phyloP scores from a whole-genome alignment of 2,113 vertebrate species.

The Ramphastos sulfuratus region DNA sequence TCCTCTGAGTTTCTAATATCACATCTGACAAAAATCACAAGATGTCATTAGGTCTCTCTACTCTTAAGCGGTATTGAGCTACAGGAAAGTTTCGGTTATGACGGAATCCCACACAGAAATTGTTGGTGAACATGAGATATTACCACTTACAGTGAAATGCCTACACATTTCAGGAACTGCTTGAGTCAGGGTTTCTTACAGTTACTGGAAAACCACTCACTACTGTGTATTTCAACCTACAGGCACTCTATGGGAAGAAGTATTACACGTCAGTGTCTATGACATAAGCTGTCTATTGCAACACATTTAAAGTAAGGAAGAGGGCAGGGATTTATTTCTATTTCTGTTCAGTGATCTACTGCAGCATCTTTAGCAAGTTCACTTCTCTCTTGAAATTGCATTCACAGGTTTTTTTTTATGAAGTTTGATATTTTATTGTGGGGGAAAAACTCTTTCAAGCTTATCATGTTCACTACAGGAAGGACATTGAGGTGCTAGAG shows the following conservation, averaged over 20 bases:
- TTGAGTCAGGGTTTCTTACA: neutral
- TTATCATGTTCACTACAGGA: neutral
- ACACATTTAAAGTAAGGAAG: neutral
- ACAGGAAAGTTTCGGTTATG: neutral
- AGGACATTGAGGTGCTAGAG: no score
- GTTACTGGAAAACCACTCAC: neutral
- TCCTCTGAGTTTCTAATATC: neutral
- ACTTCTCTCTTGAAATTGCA: neutral
- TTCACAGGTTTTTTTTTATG: neutral
- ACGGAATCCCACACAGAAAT: neutral
- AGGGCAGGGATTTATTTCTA: neutral
- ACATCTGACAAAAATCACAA: conserved; percentile 28
- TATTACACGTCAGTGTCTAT: neutral
- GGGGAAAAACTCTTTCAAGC: neutral
- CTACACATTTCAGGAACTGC: neutral
- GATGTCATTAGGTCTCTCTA: neutral
- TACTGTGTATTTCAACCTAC: neutral
- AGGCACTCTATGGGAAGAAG: neutral
- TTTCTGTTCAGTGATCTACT: neutral
- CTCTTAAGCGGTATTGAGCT: neutral
- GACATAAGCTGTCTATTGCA: neutral
- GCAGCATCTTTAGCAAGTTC: neutral
- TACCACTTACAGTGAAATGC: neutral
- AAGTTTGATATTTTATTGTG: neutral
- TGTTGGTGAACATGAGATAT: neutral